Evolutionary conservation across 2,797 vertebrate genomes (phyloP), one percentile per base, ranked within the genome.

Genomic region (Neosilurus mollespiculum): DNA sequence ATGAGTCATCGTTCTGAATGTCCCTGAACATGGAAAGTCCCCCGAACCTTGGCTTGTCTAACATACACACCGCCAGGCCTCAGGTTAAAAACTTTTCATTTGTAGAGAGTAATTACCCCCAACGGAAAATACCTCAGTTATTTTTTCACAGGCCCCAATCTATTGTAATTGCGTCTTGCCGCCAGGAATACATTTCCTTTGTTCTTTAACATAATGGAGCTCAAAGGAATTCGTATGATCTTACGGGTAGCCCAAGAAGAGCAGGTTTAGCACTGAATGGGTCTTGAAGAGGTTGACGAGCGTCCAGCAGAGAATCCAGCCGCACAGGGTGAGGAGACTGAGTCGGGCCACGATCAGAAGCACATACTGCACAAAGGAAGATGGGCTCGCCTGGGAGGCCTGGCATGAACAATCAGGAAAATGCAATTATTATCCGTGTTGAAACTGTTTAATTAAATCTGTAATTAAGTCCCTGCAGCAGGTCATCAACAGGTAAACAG

Each of bases 241-340:
- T 98, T 92, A 99, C 98, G 98, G 98, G 92, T 99, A 99, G 90
- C 98, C 97, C 90, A 99, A 94, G 93, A 99, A 99, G 85, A 99
- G 97, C 77, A 99, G 96, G 92, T 97, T 99, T 88, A 99, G 96
- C 81, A 99, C 96, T 26, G 98, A 99, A 92, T 99, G 93, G 90
- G 96, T 96, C 91, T 94, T 96, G 94, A 97, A 99, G 90, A 99
- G 96, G 91, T 97, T 97, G 90, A 99, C 96, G 65, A 99, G 93
- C 7, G 98, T 98, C 98, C 97, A 99, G 92, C 97, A 98, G 85
- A 99, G 96, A 73, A 98, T 96, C 97, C 98, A 99, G 84, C 96
- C 97, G 71, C 97, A 99, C 88, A 99, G 90, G 43, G 96, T 99
- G 81, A 99, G 96, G 84, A 99, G 94, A 89, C 94, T 95, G 91